Conservation (phyloP, 2,113 vertebrate species). For the Crotophaga sulcirostris region DNA sequence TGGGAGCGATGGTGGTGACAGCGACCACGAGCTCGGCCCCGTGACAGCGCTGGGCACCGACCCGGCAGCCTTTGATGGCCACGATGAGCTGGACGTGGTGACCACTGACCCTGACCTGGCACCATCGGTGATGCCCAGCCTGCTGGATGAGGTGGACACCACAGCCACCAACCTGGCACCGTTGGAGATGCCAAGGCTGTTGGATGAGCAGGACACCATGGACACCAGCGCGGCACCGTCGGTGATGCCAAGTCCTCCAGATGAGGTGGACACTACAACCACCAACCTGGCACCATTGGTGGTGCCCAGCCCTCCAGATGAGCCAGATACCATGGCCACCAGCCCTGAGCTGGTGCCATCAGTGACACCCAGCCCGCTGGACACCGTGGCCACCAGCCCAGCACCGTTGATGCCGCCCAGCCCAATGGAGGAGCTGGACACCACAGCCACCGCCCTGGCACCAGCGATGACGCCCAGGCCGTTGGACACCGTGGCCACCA, state of each 20-base stretch:
- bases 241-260: fast-evolving
- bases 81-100: not conserved
- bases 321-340: not conserved
- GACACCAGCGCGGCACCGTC: not conserved
- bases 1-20: not conserved
- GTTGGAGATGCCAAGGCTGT: too few relatives aligned
- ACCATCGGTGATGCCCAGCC: fast-evolving
- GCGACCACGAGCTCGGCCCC: not conserved
- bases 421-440: not conserved
- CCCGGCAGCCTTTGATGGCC: not conserved
- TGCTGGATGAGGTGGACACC: not conserved
- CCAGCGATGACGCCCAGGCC: not conserved
- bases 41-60: fast-evolving
- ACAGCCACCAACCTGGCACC: too few relatives aligned
- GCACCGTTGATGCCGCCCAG: not conserved
- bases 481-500: not conserved
- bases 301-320: not conserved
- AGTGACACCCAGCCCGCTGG: not conserved
- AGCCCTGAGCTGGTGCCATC: not conserved
- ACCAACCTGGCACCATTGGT: not conserved
- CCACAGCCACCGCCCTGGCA: not conserved
- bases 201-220: not conserved
- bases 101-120: not conserved
- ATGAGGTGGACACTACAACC: not conserved
- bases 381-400: not conserved